Evolutionary conservation across 2,113 vertebrate species (phyloP).

Genomic region (Micronisus gabar): DNA sequence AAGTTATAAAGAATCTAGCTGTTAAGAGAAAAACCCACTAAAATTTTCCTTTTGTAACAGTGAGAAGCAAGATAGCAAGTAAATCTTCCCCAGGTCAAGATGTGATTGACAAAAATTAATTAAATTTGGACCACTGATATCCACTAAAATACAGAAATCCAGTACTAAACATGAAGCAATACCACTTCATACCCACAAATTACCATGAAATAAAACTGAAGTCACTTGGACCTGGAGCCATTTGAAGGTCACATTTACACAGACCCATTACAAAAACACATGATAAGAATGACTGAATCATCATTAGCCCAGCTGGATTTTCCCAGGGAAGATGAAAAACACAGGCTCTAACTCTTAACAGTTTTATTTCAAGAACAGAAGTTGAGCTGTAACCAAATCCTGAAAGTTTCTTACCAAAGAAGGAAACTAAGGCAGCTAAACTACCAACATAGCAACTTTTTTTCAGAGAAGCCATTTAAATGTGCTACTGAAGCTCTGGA

Average conservation of each 20-base stretch:
- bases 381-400: background rate
- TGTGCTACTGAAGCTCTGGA: background rate
- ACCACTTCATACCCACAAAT: background rate
- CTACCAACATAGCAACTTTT: background rate
- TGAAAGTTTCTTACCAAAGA: background rate
- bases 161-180: background rate
- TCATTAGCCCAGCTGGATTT: background rate
- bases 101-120: background rate
- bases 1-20: background rate
- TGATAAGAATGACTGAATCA: background rate
- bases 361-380: background rate
- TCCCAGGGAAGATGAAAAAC: background rate
- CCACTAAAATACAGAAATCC: background rate
- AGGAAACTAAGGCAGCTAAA: background rate
- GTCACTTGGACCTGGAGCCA: background rate
- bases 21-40: background rate
- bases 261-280: background rate
- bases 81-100: background rate
- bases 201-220: background rate
- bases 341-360: background rate
- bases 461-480: background rate
- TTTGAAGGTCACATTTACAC: background rate
- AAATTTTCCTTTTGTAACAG: background rate
- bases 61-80: background rate
- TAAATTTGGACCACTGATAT: background rate